A percentile compares a stretch with the other conserved stretches of the same genome.
phyloP scores from a whole-genome alignment of 2,113 vertebrate species.

The Ceyx margarethae region DNA sequence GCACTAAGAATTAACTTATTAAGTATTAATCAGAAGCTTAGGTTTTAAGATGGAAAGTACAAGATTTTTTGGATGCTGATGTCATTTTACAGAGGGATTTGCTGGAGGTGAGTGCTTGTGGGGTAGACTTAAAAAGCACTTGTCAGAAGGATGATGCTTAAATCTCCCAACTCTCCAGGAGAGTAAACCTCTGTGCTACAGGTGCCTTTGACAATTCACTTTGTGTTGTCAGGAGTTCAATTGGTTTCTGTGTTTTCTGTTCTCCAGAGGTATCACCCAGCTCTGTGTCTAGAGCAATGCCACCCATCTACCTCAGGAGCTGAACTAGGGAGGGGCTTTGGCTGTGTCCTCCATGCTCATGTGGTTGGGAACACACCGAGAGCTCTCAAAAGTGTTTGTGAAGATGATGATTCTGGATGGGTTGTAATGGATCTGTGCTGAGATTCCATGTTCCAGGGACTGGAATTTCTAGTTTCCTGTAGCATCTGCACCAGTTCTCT shows the following conservation, averaged over 20 bases:
- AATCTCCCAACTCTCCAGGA: accelerated
- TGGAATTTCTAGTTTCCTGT: not conserved
- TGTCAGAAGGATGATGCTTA: not conserved
- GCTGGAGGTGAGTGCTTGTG: not conserved
- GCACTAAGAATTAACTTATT: too few species aligned
- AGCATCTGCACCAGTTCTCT: not conserved
- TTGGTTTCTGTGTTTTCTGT: not conserved
- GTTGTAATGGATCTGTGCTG: not conserved
- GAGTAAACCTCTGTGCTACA: not conserved
- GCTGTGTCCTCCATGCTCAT: accelerated
- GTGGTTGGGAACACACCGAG: not conserved
- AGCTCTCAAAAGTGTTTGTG: not conserved
- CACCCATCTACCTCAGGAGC: not conserved
- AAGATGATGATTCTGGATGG: not conserved
- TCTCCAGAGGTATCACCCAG: accelerated
- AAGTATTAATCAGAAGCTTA: not conserved
- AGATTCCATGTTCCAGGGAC: not conserved
- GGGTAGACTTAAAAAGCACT: not conserved
- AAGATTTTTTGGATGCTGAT: not conserved
- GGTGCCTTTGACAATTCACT: not conserved
- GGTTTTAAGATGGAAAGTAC: not conserved
- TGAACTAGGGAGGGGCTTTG: not conserved
- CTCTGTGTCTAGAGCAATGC: not conserved
- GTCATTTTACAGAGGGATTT: not conserved
- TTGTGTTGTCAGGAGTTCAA: not conserved